phyloP scores from a whole-genome alignment of 2,888 invertebrate genomes.

The Artemia sinica region DNA sequence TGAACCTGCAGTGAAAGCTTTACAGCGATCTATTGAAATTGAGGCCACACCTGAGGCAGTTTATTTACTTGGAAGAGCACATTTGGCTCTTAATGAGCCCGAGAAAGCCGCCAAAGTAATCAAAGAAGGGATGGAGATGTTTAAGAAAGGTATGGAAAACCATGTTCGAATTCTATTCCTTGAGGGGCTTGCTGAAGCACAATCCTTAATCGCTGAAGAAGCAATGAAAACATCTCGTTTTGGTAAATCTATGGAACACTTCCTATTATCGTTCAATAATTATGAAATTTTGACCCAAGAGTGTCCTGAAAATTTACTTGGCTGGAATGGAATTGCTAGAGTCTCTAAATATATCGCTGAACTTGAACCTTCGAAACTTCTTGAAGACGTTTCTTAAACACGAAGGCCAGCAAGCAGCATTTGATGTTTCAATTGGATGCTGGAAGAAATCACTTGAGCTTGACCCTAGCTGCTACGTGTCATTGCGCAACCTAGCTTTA shows the following conservation, averaged over 20 bases:
- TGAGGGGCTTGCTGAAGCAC: constrained; percentile 8
- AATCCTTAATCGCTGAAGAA: background rate
- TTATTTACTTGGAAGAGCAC: background rate
- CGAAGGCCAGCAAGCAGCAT: background rate
- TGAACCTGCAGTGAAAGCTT: background rate
- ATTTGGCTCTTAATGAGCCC: constrained; percentile 1
- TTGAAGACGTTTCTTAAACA: background rate
- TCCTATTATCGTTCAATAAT: too few relatives aligned
- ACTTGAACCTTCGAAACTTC: background rate
- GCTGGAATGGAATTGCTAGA: background rate
- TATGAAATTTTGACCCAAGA: too few relatives aligned
- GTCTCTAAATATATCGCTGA: background rate
- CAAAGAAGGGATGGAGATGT: background rate
- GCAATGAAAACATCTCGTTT: background rate
- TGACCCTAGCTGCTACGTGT: background rate
- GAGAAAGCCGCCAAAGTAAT: background rate
- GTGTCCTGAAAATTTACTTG: too few relatives aligned
- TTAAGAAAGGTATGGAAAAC: background rate
- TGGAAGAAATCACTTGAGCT: constrained; percentile 3
- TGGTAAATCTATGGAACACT: too few relatives aligned
- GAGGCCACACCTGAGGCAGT: background rate
- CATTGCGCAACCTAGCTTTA: background rate
- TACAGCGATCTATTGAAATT: background rate
- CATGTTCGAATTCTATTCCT: background rate
- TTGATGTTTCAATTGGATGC: background rate